Conservation (phyloP, 1,140 invertebrate species). For the Aleiodes sp. region DNA sequence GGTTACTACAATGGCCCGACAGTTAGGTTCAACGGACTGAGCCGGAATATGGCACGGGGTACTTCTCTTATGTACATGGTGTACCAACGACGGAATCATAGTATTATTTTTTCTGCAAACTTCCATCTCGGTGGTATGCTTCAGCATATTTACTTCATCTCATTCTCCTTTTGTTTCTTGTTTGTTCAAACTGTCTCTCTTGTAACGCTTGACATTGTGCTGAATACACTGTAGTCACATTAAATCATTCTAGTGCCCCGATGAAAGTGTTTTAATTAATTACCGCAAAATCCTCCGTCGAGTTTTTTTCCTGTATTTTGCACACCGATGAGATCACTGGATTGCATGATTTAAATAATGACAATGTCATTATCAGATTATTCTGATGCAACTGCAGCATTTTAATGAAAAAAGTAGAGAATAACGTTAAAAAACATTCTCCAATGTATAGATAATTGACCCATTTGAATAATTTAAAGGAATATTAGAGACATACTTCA, state of each 20-base stretch:
- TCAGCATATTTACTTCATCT: neutral
- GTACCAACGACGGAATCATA: neutral
- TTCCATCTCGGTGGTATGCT: neutral
- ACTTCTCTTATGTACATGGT: neutral
- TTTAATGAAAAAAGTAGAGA: neutral
- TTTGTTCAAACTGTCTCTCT: neutral
- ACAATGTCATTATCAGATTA: neutral
- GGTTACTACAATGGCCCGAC: conserved; percentile 45
- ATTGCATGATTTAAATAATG: neutral
- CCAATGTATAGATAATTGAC: neutral
- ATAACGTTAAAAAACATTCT: neutral
- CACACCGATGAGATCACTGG: neutral
- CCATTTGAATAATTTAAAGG: conserved; percentile 8
- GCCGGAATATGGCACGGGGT: conserved; percentile 33
- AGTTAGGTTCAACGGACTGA: conserved; percentile 59
- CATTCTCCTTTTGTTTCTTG: neutral
- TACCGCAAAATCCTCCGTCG: neutral
- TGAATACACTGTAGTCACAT: neutral
- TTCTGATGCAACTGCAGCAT: neutral
- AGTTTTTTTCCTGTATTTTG: neutral
- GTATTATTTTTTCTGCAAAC: neutral
- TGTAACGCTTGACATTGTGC: too few species aligned
- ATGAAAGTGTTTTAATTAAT: neutral
- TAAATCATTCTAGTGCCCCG: neutral
- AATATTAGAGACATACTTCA: neutral